Percentiles rank a stretch among this genome's conserved stretches.
Evolutionary conservation across 35 echinoderm and acorn worm species (phyloP).

Genomic region (Ophiothrix spiculata): DNA sequence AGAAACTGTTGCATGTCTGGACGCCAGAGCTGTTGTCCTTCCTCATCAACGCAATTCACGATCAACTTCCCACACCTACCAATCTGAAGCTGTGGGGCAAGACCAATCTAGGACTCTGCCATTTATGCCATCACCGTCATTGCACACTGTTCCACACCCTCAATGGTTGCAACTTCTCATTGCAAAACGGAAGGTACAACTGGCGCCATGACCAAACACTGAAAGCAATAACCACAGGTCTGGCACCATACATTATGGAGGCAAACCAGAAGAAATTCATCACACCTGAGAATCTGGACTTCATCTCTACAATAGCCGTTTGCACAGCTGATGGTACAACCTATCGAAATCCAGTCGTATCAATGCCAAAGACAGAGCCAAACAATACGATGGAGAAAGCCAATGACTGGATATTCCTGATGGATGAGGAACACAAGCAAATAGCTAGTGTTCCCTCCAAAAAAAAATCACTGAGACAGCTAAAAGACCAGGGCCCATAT

Average conservation of each 20-base stretch:
- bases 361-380: not conserved
- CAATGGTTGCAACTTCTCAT: too few relatives aligned
- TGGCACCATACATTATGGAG: too few relatives aligned
- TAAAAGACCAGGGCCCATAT: not conserved
- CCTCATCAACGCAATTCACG: not conserved
- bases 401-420: not conserved
- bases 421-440: not conserved
- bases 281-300: too few relatives aligned
- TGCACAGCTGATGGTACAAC: not conserved
- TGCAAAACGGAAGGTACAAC: too few relatives aligned
- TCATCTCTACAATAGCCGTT: conserved; percentile 13
- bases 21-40: too few relatives aligned
- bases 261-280: too few relatives aligned
- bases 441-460: not conserved
- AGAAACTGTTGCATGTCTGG: too few relatives aligned
- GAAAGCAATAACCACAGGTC: too few relatives aligned
- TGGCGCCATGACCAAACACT: too few relatives aligned
- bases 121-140: not conserved
- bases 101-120: conserved; percentile 24
- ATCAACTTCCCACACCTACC: not conserved
- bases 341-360: too few relatives aligned
- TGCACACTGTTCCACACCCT: too few relatives aligned
- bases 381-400: not conserved
- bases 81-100: conserved; percentile 5
- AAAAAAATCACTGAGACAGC: not conserved